Evolutionary conservation across 2,113 vertebrate species (phyloP).

Genomic region (Sorex fumeus): DNA sequence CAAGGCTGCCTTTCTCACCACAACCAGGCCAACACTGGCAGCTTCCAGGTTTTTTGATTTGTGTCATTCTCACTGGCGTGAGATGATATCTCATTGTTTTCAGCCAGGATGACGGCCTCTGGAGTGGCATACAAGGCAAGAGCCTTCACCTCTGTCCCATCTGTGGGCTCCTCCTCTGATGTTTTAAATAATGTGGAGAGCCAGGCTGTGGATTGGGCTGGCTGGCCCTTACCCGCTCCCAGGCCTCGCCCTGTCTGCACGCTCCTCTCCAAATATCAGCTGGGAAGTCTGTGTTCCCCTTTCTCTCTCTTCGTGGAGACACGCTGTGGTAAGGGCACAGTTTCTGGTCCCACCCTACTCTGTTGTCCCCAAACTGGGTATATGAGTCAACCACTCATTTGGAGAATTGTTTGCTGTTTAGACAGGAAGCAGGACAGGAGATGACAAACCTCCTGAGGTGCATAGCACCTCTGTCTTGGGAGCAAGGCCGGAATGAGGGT

Average conservation of each 20-base stretch:
- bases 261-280: not conserved
- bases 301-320: not conserved
- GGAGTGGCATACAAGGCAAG: too few species aligned
- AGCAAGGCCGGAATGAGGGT: not conserved
- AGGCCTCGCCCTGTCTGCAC: not conserved
- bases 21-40: too few species aligned
- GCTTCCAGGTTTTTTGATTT: too few species aligned
- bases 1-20: too few species aligned
- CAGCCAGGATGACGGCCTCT: too few species aligned
- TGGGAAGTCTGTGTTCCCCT: not conserved
- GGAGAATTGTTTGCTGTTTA: not conserved
- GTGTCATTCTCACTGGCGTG: too few species aligned
- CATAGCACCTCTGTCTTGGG: not conserved
- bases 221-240: not conserved
- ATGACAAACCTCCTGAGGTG: not conserved
- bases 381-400: not conserved
- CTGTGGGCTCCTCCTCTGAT: too few species aligned
- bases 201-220: too few species aligned
- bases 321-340: not conserved
- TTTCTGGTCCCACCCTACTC: constrained; percentile 8
- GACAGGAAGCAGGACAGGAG: constrained; percentile 20
- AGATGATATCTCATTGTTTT: too few species aligned
- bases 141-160: too few species aligned
- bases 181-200: too few species aligned
- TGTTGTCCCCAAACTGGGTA: not conserved